Evolutionary conservation across 2,113 vertebrate species (phyloP).

Genomic region (Actinemys pallida): DNA sequence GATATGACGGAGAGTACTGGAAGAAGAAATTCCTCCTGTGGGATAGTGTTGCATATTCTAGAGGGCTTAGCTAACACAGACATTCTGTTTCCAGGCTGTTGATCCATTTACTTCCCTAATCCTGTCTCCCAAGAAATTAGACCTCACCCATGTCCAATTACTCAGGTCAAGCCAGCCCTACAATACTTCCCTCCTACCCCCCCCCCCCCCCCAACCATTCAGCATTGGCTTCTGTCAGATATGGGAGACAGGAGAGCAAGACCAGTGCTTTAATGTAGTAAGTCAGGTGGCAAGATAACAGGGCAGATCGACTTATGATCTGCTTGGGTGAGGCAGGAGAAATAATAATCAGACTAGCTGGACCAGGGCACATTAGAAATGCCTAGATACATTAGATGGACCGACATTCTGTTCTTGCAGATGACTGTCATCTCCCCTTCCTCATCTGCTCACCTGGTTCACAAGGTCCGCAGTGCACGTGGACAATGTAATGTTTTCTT

Average conservation of each 20-base stretch:
- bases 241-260: background rate
- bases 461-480: background rate
- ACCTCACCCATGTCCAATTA: background rate
- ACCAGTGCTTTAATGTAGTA: background rate
- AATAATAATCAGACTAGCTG: background rate
- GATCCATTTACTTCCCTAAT: background rate
- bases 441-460: constrained; percentile 48
- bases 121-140: background rate
- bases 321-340: background rate
- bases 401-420: background rate
- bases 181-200: background rate
- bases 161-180: background rate
- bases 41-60: background rate
- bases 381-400: background rate
- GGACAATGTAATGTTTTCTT: rapidly evolving
- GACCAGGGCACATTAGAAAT: background rate
- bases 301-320: background rate
- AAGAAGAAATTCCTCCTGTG: background rate
- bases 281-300: background rate
- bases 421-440: background rate
- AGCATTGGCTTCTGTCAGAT: background rate
- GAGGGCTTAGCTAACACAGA: background rate
- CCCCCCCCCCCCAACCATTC: rapidly evolving
- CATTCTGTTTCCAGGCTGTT: background rate
- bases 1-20: background rate